Evolutionary conservation across 1,140 invertebrate genomes (phyloP).

Genomic region (Caerostris darwini): DNA sequence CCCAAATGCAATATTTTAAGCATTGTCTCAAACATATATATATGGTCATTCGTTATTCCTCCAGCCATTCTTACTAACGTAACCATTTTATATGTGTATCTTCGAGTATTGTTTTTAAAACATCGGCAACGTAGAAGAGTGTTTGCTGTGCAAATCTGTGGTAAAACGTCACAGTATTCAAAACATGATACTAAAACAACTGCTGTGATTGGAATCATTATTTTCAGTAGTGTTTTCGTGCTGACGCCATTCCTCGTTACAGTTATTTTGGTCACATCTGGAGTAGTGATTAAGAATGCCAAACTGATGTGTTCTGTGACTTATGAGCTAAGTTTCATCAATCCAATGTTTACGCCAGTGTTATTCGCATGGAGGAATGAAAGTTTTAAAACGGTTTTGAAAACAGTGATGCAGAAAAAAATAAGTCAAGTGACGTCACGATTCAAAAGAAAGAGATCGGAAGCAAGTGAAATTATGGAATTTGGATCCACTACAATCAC

Average conservation of each 20-base stretch:
- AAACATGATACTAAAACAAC: conserved; percentile 6
- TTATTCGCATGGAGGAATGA: conserved; percentile 44
- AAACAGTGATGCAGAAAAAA: neutral
- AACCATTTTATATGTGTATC: conserved; percentile 40
- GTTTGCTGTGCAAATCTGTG: neutral
- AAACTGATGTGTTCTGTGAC: conserved; percentile 2
- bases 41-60: conserved; percentile 22
- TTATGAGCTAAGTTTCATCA: conserved; percentile 42
- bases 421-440: neutral
- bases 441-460: neutral
- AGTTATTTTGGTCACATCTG: neutral
- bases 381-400: conserved; percentile 2
- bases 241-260: neutral
- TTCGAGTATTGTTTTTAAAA: neutral
- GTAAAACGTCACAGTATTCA: neutral
- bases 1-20: neutral
- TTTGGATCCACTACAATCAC: conserved; percentile 40
- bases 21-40: conserved; percentile 22
- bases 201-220: conserved; percentile 17
- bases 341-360: conserved; percentile 38
- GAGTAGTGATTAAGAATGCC: neutral
- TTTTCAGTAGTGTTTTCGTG: conserved; percentile 53
- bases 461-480: neutral
- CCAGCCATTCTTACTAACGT: conserved; percentile 13
- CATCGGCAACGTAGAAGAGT: neutral